Percentiles rank a stretch among this genome's conserved stretches.
Evolutionary conservation across 2,113 vertebrate species (phyloP).

Genomic region (Sturnus vulgaris): DNA sequence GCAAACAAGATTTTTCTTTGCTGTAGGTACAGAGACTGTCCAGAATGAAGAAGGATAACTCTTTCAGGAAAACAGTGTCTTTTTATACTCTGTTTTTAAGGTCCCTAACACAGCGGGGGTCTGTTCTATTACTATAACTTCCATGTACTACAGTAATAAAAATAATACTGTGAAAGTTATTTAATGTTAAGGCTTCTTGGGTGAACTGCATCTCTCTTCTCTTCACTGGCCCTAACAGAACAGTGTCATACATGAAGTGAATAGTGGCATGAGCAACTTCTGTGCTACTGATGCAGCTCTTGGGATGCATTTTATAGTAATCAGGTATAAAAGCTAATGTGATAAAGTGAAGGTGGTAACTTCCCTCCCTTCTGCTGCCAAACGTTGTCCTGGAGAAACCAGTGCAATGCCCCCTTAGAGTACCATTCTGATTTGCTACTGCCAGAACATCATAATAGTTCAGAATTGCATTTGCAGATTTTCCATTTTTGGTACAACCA

Average conservation of each 20-base stretch:
- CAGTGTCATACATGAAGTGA: neutral
- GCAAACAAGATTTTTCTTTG: slow-evolving; percentile 55
- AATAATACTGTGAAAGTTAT: neutral
- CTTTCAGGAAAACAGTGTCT: neutral
- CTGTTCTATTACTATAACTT: slow-evolving; percentile 3
- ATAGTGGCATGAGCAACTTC: neutral
- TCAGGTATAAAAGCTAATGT: neutral
- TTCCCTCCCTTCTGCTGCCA: neutral
- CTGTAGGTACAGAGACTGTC: slow-evolving; percentile 32
- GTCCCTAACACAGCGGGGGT: neutral
- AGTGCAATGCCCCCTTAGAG: neutral
- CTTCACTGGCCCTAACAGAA: neutral
- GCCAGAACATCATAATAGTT: neutral
- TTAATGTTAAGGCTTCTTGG: neutral
- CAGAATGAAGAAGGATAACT: neutral
- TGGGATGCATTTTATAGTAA: neutral
- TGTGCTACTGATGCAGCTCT: neutral
- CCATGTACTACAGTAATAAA: neutral
- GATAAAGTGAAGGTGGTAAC: neutral
- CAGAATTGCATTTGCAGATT: neutral
- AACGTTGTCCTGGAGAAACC: neutral
- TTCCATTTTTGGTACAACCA: neutral
- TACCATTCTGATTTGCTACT: neutral
- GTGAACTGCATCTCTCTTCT: neutral
- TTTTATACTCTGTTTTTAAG: slow-evolving; percentile 18